Base-by-base conservation (phyloP, 1,140 invertebrate genomes). In the Armadillidium nasatum region DNA sequence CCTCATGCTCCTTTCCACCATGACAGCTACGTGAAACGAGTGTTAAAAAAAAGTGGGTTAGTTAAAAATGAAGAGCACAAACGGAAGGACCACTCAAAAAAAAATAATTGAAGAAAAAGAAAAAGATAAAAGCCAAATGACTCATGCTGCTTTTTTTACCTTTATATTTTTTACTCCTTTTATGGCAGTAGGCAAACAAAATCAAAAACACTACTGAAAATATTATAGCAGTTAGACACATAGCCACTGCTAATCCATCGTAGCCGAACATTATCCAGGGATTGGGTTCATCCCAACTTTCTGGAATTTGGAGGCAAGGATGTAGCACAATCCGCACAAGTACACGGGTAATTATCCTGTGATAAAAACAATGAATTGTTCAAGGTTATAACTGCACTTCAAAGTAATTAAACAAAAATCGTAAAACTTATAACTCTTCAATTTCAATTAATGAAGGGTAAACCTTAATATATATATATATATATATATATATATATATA, bases 181-280 rank as follows among this genome's bases (percentile, higher is more conserved):
- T 81, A 67, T 81, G 80, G 68, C 80, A 81, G 67, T 81, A 81
- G 13, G 80, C 80, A 71, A 81, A 81, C 54, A 81, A 73, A 11
- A 81, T 76, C 11, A 81, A 75, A 77, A 81, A 81, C n/a, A 77
- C 46, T 54, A 77, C 76, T 15, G 77, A 79, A 66, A 76, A 81
- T 22, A 79, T 68, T n/a, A 81, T 74, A 11, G 80, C 80, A 15
- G 80, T 81, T 68, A 81, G 77, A 11, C 77, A 77, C 80, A 81
- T 81, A 10, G 80, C 80, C 60, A 81, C 80, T 1, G 80, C 80
- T 66, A 81, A 73, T 4, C 80, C 80, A 69, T 81, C 80, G 43
- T 81, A 81, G 43, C 80, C 80, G 71, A 81, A 81, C 80, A 81
- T 81, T 60, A 81, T 75, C 80, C 80, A 81, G 0, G 80, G 77